Base-by-base conservation (phyloP, 2,888 invertebrate genomes). In the Aleiodes alternator region DNA sequence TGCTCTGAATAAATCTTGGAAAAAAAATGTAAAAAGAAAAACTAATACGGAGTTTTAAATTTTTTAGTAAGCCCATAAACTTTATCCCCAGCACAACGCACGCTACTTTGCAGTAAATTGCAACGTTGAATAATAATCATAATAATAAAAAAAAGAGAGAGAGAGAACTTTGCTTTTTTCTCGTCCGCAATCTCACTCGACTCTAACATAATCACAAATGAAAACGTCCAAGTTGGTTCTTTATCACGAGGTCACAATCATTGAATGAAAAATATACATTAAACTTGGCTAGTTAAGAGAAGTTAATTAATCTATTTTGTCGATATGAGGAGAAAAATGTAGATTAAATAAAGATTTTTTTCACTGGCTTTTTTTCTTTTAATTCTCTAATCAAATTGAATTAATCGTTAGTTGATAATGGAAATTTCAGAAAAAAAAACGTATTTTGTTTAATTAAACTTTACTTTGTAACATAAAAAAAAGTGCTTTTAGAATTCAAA, bases 41-140 rank as follows among this genome's bases (percentile, higher is more conserved):
- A 57, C 55, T 34, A 70, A 68, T 68, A 68, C 29, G 56, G 29
- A 48, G 57, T 71, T 43, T 43, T 57, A 29, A 71, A 71, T 71
- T 56, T 71, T 71, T 71, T 14, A 71, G 38, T 59, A 11, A 57
- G 29, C 50, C 50, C 16, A 38, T 48, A 38, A 71, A 71, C 16
- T 57, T 71, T 48, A 43, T 57, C 38, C 38, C 29, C 34, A 53
- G 31, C 68, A 31, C 69, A 23, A 64, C 64, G 31, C 71, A 71
- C 57, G 71, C 71, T 48, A 71, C 71, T 71, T 71, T 71, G 71
- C 59, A 59, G 71, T 71, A 59, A 71, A 71, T 71, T 57, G 56
- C 59, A 50, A 9, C 71, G 56, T 56, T 69, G 71, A 59, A 71
- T 71, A 59, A 71, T 57, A 71, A 56, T 34, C 50, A 71, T 71